A percentile compares a stretch with the other conserved stretches of the same genome.
Conservation (phyloP, 2,888 invertebrate genomes). For the Caenorhabditis drosophilae region DNA sequence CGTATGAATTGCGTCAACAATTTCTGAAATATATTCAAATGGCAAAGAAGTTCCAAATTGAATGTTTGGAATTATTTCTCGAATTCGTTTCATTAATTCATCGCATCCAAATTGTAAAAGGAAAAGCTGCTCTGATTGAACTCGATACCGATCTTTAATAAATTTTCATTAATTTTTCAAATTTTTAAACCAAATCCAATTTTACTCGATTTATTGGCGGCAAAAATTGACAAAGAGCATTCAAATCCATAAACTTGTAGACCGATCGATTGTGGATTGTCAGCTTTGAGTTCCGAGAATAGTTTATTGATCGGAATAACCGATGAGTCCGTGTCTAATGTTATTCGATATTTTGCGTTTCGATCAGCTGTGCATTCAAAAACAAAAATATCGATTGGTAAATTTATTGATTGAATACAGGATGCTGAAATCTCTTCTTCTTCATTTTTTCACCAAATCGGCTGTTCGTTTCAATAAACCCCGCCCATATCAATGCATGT, state of each 20-base stretch:
- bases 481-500: no score
- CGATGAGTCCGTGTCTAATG: slow-evolving; percentile 22
- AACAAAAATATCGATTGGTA: slow-evolving; percentile 29
- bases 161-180: no score
- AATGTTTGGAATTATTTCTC: slow-evolving; percentile 7
- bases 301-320: slow-evolving; percentile 21
- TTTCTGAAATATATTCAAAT: slow-evolving; percentile 29
- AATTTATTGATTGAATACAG: slow-evolving; percentile 4
- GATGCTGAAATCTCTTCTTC: slow-evolving; percentile 15
- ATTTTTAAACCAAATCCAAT: not conserved
- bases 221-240: slow-evolving; percentile 12
- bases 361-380: slow-evolving; percentile 19
- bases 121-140: slow-evolving; percentile 40
- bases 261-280: slow-evolving; percentile 30
- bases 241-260: slow-evolving; percentile 12
- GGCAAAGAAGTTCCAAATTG: slow-evolving; percentile 28
- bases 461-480: no score
- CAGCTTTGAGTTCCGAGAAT: slow-evolving; percentile 22
- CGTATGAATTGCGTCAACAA: no score
- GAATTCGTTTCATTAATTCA: slow-evolving; percentile 25
- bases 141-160: slow-evolving; percentile 51
- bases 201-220: slow-evolving; percentile 34
- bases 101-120: slow-evolving; percentile 22
- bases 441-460: no score
- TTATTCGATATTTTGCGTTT: slow-evolving; percentile 29